Evolutionary conservation across 1,140 invertebrate species (phyloP).

Genomic region (Camponotus pennsylvanicus): DNA sequence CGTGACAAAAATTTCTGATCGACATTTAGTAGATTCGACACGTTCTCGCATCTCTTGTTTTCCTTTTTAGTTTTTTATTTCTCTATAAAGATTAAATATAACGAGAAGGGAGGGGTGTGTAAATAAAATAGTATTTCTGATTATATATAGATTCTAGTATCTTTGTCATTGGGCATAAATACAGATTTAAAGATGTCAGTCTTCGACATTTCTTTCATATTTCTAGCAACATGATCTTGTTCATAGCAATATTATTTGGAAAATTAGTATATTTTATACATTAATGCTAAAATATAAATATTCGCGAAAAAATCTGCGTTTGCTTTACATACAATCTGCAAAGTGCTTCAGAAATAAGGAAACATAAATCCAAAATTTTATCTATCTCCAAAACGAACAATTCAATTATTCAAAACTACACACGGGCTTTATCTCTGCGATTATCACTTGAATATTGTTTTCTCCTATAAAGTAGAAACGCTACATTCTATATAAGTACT

Average conservation of each 20-base stretch:
- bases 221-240: not conserved
- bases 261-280: conserved; percentile 5
- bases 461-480: conserved; percentile 71
- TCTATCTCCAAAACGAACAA: not conserved
- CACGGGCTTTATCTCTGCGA: not conserved
- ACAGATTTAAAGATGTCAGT: conserved; percentile 64
- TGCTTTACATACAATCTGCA: not conserved
- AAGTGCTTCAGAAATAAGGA: not conserved
- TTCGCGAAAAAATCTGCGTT: not conserved
- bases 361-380: not conserved
- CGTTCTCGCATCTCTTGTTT: not conserved
- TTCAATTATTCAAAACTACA: not conserved
- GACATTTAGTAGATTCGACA: not conserved
- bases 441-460: conserved; percentile 29
- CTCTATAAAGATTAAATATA: conserved; percentile 4
- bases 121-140: conserved; percentile 50
- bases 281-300: conserved; percentile 7
- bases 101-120: not conserved
- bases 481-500: conserved; percentile 73
- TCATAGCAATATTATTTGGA: not conserved
- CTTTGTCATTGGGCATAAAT: conserved; percentile 52
- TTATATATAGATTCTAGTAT: conserved; percentile 33
- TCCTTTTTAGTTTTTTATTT: not conserved
- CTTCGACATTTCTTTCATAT: conserved; percentile 41
- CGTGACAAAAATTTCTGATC: not conserved